phyloP scores from a whole-genome alignment of 2,888 invertebrate genomes.

The Lathronympha strigana region DNA sequence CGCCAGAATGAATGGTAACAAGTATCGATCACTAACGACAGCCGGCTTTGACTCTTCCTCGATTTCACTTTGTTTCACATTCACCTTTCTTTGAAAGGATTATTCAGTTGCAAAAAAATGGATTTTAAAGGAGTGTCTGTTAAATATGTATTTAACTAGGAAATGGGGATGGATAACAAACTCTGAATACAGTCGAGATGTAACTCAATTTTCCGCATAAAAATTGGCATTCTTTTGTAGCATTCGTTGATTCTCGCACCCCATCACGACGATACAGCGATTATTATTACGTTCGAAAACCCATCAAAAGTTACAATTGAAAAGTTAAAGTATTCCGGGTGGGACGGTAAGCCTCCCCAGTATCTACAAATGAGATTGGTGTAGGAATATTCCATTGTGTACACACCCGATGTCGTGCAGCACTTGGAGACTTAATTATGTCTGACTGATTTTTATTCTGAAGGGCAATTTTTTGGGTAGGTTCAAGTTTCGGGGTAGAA shows the following conservation, averaged over 20 bases:
- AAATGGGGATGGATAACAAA: constrained; percentile 63
- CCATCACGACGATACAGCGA: constrained; percentile 76
- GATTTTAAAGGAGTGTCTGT: constrained; percentile 57
- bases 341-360: constrained; percentile 75
- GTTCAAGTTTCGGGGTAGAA: constrained; percentile 27
- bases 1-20: constrained; percentile 65
- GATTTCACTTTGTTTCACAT: constrained; percentile 36
- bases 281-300: constrained; percentile 84
- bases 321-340: constrained; percentile 83
- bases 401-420: constrained; percentile 59
- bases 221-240: constrained; percentile 82
- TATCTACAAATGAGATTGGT: constrained; percentile 80
- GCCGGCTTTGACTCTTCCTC: constrained; percentile 28
- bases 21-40: constrained; percentile 52
- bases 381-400: constrained; percentile 78
- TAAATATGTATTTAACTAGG: constrained; percentile 63
- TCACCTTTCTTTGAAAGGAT: constrained; percentile 35
- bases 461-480: constrained; percentile 34
- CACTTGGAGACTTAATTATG: constrained; percentile 54
- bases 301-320: constrained; percentile 85
- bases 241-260: constrained; percentile 76
- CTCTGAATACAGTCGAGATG: constrained; percentile 59
- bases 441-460: constrained; percentile 45
- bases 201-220: constrained; percentile 81
- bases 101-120: constrained; percentile 42